Evolutionary conservation across 2,113 vertebrate genomes (phyloP), one percentile per base, ranked within the genome.

Genomic region (Chaetodon trifascialis): DNA sequence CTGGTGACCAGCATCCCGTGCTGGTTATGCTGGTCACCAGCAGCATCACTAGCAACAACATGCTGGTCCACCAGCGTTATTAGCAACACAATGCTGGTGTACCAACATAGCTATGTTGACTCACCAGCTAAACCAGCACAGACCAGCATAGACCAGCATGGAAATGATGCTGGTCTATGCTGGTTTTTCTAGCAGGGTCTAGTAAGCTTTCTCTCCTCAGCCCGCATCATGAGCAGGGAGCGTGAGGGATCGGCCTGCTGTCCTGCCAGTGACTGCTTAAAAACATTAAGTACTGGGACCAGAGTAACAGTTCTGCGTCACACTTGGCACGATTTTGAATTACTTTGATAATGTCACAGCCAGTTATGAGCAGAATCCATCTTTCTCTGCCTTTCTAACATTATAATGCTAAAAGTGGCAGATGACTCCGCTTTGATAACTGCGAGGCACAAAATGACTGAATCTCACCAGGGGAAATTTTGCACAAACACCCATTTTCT

Each of bases 401-500:
- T 3, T 59, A 40, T 51, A 12, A 17, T 16, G 11, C 56, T 16
- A 17, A 23, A 15, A n/a, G 55, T 21, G 51, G 25, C 16, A 59
- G 42, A 12, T 49, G 6, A 38, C 9, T 65, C 25, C 5, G 0
- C 52, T 34, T 66, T 42, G 1, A 58, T 56, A 11, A 49, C 0
- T 59, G 52, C 25, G 8, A 73, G 2, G 19, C 64, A 62, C 23
- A 7, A 55, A 25, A 46, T 34, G 1, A 11, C 25, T 7, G 5
- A 4, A 30, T 73, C 36, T n/a, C 17, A 64, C 19, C 11, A 59
- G 21, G 46, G 19, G 23, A 8, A 79, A 52, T 71, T 34, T 73
- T 58, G n/a, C 23, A 23, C 23, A 80, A 78, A 72, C 52, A 40
- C 23, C 58, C 23, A n/a, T 8, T 38, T 42, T 82, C 49, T 65